phyloP scores from a whole-genome alignment of 2,888 invertebrate genomes.

The Chorisops tibialis region DNA sequence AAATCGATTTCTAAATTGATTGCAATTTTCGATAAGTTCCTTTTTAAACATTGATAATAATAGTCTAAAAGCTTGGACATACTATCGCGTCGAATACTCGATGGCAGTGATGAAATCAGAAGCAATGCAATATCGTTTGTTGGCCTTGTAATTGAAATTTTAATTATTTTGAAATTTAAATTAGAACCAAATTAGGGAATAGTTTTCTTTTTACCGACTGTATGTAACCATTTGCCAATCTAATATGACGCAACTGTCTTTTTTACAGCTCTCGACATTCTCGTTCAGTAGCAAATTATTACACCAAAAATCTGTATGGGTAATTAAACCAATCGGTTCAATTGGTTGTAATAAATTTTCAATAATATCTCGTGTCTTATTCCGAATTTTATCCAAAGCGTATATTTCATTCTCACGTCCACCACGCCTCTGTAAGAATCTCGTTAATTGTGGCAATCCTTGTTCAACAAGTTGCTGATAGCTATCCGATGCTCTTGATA shows the following conservation, averaged over 20 bases:
- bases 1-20: conserved; percentile 60
- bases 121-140: conserved; percentile 76
- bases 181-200: conserved; percentile 30
- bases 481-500: conserved; percentile 73
- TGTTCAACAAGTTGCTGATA: conserved; percentile 75
- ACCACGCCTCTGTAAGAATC: conserved; percentile 64
- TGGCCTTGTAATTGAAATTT: conserved; percentile 51
- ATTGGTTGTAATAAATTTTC: conserved; percentile 67
- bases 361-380: conserved; percentile 68
- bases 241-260: conserved; percentile 64
- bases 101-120: conserved; percentile 68
- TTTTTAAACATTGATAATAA: conserved; percentile 65
- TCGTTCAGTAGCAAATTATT: conserved; percentile 71
- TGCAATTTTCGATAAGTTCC: conserved; percentile 59
- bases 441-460: conserved; percentile 71
- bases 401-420: conserved; percentile 62
- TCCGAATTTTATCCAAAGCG: conserved; percentile 59
- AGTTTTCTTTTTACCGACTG: conserved; percentile 51
- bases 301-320: conserved; percentile 83
- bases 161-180: neutral
- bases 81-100: conserved; percentile 64
- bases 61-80: conserved; percentile 64
- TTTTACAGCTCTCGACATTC: conserved; percentile 45
- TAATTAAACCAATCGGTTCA: conserved; percentile 71
- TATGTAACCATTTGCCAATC: conserved; percentile 86